Base-by-base conservation (phyloP, 2,797 vertebrate genomes). In the Phylloscopus collybita region DNA sequence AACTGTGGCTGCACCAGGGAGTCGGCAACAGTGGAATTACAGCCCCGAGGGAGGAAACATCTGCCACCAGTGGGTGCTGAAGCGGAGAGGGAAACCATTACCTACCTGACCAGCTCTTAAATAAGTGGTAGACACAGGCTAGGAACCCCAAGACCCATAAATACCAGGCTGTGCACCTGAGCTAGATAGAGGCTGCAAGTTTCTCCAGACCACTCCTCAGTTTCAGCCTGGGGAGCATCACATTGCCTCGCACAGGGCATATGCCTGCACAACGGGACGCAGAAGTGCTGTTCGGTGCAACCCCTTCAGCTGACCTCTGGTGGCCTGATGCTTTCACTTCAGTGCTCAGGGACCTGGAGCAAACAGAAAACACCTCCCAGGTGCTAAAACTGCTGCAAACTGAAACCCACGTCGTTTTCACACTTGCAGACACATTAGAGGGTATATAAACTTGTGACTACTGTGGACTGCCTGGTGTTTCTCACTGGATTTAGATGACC, bases 221-320 rank as follows among this genome's bases (percentile, higher is more conserved):
- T 53, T 66, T 65, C 69, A 86, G 59, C 53, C 53, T 45, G 50
- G 44, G 34, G 29, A 90, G 20, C 61, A n/a, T 30, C 57, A 23
- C 13, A 5, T 19, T 13, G 15, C 36, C 38, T 71, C 11, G 59
- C 51, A 15, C 3, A 1, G 29, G 57, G 34, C 32, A 50, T 11
- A 49, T 23, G 26, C 49, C 49, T 5, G 9, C 67, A 60, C 51
- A 40, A 50, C 19, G 72, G 60, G 44, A 44, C 0, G 1, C 36
- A 40, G 49, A 40, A 76, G 11, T 2, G 2, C 70, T 34, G 53
- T 7, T 57, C 1, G 0, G 19, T 32, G 34, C 0, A 0, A 70
- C 54, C 15, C 21, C 67, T 86, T 40, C 61, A 78, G 51, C 59
- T 66, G 69, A 8, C 60, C 53, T 85, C 71, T 72, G 65, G 50